A percentile compares a stretch with the other conserved stretches of the same genome.
These are phyloP conservation scores for Tangara arthus DNA, from an alignment of 2,797 vertebrate genomes.

Conservation along the genomic window DNA sequence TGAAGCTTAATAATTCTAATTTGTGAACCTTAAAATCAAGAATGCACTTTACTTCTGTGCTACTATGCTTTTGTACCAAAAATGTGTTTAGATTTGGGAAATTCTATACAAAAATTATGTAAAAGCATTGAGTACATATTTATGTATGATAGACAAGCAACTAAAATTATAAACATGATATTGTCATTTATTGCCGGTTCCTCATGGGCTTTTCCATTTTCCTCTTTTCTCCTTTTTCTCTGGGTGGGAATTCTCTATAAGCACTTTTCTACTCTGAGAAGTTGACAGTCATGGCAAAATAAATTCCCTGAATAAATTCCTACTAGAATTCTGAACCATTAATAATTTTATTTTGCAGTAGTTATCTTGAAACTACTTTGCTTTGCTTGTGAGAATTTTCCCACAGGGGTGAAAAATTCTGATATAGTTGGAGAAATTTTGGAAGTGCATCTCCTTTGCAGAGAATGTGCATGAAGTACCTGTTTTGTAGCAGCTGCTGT, in stretches of 20 bases:
- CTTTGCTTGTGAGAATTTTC: not conserved
- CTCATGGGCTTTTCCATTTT: not conserved
- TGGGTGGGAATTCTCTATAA: not conserved
- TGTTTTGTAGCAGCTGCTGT: not conserved
- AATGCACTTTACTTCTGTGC: not conserved
- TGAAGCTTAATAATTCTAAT: not conserved
- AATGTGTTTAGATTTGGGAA: not conserved
- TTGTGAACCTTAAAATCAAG: not conserved
- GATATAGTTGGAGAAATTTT: not conserved
- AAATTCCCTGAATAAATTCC: not conserved
- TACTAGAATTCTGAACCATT: not conserved
- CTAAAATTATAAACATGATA: not conserved
- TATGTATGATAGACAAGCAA: not conserved
- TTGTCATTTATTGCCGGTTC: not conserved
- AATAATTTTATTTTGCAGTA: not conserved
- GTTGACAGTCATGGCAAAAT: not conserved
- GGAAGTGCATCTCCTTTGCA: not conserved
- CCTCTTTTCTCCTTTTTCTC: not conserved
- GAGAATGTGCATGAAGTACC: fast-evolving
- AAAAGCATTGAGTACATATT: not conserved
- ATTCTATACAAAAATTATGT: not conserved
- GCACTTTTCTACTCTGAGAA: not conserved
- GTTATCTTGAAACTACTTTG: not conserved
- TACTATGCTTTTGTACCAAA: not conserved
- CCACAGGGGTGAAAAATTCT: not conserved